These are phyloP conservation scores for Dicerorhinus sumatrensis DNA, from an alignment of 2,113 vertebrate species.

Conservation along the genomic window DNA sequence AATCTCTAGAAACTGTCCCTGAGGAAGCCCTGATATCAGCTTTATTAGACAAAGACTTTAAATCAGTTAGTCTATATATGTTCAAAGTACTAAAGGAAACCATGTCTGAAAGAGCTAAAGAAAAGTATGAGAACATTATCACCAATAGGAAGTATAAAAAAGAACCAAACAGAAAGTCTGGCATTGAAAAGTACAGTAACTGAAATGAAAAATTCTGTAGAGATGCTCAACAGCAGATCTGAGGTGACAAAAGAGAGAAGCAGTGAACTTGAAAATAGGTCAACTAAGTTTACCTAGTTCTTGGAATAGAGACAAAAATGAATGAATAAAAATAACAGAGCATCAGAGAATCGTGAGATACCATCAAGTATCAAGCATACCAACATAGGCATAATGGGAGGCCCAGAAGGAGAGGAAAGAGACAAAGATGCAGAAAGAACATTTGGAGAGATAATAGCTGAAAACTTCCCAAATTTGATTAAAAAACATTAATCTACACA, in stretches of 20 bases:
- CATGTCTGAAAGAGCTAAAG: background rate
- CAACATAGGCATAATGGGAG: background rate
- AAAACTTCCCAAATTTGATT: background rate
- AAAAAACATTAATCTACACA: background rate
- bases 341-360: background rate
- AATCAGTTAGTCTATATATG: background rate
- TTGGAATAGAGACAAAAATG: background rate
- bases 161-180: background rate
- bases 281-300: background rate
- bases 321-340: background rate
- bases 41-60: background rate
- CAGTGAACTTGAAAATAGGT: background rate
- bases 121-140: background rate
- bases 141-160: background rate
- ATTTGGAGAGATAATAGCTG: background rate
- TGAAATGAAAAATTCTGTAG: background rate
- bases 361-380: background rate
- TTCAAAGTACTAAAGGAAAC: constrained; percentile 7
- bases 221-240: background rate
- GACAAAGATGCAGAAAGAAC: background rate
- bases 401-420: background rate
- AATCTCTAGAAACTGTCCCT: background rate
- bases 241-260: background rate
- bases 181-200: background rate
- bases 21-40: background rate